These are phyloP conservation scores for Paramormyrops kingsleyae DNA, from an alignment of 2,113 vertebrate genomes.

Conservation along the genomic window DNA sequence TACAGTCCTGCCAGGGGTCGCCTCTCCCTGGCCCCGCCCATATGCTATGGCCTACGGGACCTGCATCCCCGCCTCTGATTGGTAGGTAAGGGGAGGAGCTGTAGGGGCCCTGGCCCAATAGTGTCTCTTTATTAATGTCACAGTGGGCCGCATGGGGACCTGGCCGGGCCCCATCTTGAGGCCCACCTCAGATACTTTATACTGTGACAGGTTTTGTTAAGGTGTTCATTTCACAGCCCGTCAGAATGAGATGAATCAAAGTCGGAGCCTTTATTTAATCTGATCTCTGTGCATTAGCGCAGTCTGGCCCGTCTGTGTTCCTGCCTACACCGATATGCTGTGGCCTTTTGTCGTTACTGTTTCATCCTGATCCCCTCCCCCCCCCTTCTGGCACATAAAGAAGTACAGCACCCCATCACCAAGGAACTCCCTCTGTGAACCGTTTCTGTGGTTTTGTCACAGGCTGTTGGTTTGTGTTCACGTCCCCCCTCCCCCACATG, in stretches of 20 bases:
- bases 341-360: neutral
- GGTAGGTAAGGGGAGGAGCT: constrained; percentile 59
- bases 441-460: constrained; percentile 8
- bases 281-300: constrained; percentile 25
- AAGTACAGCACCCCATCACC: neutral
- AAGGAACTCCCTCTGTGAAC: neutral
- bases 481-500: neutral
- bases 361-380: neutral
- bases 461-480: constrained; percentile 6
- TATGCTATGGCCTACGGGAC: constrained; percentile 54
- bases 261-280: constrained; percentile 43
- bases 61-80: constrained; percentile 47
- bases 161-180: constrained; percentile 52
- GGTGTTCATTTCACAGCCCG: constrained; percentile 62
- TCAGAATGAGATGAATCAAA: constrained; percentile 54
- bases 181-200: constrained; percentile 60
- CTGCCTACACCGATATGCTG: neutral
- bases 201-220: constrained; percentile 62
- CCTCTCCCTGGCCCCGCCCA: constrained; percentile 52
- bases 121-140: constrained; percentile 50
- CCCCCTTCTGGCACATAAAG: neutral
- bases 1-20: constrained; percentile 49
- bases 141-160: constrained; percentile 35
- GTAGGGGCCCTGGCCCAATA: constrained; percentile 30
- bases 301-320: neutral